phyloP scores from a whole-genome alignment of 1,140 invertebrate species.

The Holotrichia oblita region DNA sequence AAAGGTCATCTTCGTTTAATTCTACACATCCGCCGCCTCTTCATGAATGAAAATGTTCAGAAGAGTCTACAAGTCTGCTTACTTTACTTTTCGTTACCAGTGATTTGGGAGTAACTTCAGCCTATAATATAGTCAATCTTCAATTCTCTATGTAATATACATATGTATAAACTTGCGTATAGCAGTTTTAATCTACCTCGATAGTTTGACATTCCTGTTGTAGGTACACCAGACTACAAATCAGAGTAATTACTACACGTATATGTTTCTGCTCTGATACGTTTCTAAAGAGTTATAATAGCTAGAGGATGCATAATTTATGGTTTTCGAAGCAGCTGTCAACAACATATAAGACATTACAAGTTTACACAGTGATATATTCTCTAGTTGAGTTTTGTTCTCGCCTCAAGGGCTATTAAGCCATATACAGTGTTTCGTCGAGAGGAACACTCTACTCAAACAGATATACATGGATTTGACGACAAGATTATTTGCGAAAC shows the following conservation, averaged over 20 bases:
- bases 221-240: no score
- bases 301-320: slow-evolving; percentile 29
- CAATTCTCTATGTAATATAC: no score
- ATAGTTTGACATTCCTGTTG: no score
- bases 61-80: no score
- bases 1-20: no score
- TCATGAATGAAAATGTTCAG: no score
- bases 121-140: no score
- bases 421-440: background rate
- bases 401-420: slow-evolving; percentile 19
- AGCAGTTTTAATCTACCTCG: no score
- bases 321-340: slow-evolving; percentile 21
- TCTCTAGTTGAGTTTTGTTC: slow-evolving; percentile 27
- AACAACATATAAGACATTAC: slow-evolving; percentile 17
- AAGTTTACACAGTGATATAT: slow-evolving; percentile 26
- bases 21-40: no score
- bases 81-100: no score
- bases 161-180: no score
- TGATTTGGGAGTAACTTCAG: no score
- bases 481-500: background rate
- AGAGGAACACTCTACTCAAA: background rate
- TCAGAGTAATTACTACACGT: background rate
- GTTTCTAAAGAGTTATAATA: background rate
- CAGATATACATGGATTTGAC: background rate
- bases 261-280: background rate